Evolutionary conservation across 1,140 invertebrate species (phyloP).

Genomic region (Bombus balteatus): DNA sequence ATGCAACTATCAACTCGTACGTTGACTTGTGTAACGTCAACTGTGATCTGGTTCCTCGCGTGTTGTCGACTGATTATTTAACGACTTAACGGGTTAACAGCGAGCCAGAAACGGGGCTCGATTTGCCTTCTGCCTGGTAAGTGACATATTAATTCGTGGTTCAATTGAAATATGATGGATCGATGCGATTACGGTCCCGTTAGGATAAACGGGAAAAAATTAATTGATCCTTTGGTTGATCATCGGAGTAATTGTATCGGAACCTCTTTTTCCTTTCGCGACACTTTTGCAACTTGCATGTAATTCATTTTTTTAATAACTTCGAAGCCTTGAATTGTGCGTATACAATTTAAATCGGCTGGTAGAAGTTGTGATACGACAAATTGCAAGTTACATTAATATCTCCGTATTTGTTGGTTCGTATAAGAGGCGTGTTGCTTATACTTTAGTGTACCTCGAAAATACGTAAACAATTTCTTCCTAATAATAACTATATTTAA

Average conservation of each 20-base stretch:
- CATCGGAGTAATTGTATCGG: background rate
- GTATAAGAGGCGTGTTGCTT: too few relatives aligned
- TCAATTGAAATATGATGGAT: conserved; percentile 42
- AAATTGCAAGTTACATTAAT: too few relatives aligned
- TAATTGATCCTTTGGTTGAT: background rate
- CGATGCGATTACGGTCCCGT: conserved; percentile 10
- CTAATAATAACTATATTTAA: too few relatives aligned
- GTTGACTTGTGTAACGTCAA: conserved; percentile 10
- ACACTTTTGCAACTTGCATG: background rate
- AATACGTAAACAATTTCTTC: too few relatives aligned
- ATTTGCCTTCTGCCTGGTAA: background rate
- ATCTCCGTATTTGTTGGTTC: too few relatives aligned
- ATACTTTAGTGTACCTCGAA: too few relatives aligned
- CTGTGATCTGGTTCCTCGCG: background rate
- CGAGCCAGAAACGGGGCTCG: background rate
- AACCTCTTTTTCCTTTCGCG: background rate
- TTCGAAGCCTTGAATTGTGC: too few relatives aligned
- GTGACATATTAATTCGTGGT: conserved; percentile 27
- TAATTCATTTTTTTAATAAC: background rate
- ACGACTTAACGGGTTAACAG: conserved; percentile 34
- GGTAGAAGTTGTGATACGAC: too few relatives aligned
- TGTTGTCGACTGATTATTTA: conserved; percentile 30
- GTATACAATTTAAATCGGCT: too few relatives aligned
- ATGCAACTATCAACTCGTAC: background rate
- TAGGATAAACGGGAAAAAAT: background rate